Evolutionary conservation across 2,113 vertebrate species (phyloP).

Genomic region (Chaetodon trifascialis): DNA sequence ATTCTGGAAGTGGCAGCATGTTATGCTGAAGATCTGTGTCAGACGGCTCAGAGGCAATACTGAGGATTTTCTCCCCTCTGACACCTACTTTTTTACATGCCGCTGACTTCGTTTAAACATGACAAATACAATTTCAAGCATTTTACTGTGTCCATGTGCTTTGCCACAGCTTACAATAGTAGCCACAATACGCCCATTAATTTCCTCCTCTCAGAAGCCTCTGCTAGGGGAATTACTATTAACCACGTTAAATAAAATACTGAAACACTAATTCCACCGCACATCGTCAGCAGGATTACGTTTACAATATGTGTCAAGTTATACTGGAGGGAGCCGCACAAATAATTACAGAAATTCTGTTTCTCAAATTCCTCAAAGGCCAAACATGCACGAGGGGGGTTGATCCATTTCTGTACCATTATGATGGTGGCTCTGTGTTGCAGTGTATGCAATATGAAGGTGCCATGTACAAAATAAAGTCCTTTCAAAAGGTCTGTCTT

Average conservation of each 20-base stretch:
- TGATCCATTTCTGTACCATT: conserved; percentile 45
- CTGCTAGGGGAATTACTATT: conserved; percentile 63
- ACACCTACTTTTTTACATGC: conserved; percentile 64
- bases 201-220: conserved; percentile 55
- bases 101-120: conserved; percentile 69
- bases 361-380: conserved; percentile 69
- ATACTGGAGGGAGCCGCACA: conserved; percentile 49
- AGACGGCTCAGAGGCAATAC: conserved; percentile 61
- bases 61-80: conserved; percentile 76
- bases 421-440: conserved; percentile 41
- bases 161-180: conserved; percentile 62
- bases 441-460: conserved; percentile 59
- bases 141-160: conserved; percentile 52
- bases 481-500: conserved; percentile 47
- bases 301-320: conserved; percentile 71
- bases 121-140: conserved; percentile 74
- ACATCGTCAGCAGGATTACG: conserved; percentile 74
- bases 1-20: conserved; percentile 70
- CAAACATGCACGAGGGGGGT: conserved; percentile 47
- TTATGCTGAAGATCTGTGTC: conserved; percentile 79
- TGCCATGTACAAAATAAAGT: conserved; percentile 47
- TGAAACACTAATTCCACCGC: conserved; percentile 65
- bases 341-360: conserved; percentile 70
- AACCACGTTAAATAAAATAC: conserved; percentile 67
- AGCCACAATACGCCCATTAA: conserved; percentile 67